phyloP scores from a whole-genome alignment of 2,797 vertebrate genomes.

The Amblyraja radiata region DNA sequence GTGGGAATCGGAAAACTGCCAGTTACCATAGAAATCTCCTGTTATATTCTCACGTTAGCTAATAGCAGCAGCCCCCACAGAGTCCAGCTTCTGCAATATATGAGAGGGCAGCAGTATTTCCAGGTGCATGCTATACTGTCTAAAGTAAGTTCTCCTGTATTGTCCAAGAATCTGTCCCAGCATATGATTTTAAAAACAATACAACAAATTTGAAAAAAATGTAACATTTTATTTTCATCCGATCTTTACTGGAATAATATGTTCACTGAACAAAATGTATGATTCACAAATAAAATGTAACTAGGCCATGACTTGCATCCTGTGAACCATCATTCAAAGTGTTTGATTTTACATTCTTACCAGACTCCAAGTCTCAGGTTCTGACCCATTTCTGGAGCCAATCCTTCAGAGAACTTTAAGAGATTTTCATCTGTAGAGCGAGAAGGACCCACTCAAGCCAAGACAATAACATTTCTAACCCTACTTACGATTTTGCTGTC shows the following conservation, averaged over 20 bases:
- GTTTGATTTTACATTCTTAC: not conserved
- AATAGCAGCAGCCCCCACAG: not conserved
- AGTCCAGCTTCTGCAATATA: not conserved
- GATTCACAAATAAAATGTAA: not conserved
- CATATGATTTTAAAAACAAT: not conserved
- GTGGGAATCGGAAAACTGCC: not conserved
- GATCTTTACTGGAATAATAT: not conserved
- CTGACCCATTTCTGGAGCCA: not conserved
- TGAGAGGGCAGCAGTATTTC: not conserved
- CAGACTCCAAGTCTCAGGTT: not conserved
- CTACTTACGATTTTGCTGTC: not conserved
- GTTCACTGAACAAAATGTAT: not conserved
- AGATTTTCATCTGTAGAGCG: not conserved
- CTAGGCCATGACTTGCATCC: not conserved
- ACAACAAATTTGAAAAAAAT: not conserved
- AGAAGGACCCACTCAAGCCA: not conserved
- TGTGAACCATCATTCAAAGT: not conserved
- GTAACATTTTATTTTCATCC: not conserved
- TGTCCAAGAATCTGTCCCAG: not conserved
- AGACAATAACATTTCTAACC: not conserved
- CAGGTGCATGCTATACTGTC: not conserved
- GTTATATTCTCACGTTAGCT: not conserved
- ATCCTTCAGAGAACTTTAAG: not conserved
- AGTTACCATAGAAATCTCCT: not conserved
- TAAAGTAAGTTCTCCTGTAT: not conserved